These are phyloP conservation scores for Parasteatoda lunata DNA, from an alignment of 2,888 invertebrate species.

Conservation along the genomic window DNA sequence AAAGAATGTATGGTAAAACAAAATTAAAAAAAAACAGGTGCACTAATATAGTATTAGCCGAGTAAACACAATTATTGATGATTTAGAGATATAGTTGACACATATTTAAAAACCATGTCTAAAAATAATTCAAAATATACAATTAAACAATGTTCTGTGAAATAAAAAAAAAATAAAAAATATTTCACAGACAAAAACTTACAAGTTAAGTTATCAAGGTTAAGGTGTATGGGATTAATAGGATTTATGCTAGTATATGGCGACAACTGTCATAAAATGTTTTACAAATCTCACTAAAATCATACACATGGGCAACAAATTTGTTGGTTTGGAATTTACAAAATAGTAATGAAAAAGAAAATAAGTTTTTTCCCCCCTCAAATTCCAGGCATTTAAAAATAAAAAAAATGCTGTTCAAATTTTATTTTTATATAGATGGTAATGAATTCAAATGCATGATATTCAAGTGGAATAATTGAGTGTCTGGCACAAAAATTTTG, in stretches of 20 bases:
- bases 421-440: background rate
- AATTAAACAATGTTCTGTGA: slow-evolving; percentile 2
- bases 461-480: too few relatives aligned
- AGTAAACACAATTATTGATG: too few relatives aligned
- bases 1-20: too few relatives aligned
- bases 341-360: background rate
- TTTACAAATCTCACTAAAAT: background rate
- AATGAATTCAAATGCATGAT: background rate
- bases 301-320: background rate
- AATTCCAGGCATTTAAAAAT: background rate
- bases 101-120: background rate
- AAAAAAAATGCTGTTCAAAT: background rate
- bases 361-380: background rate
- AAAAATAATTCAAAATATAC: slow-evolving; percentile 68
- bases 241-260: too few relatives aligned
- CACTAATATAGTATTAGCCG: too few relatives aligned
- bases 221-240: too few relatives aligned
- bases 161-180: too few relatives aligned
- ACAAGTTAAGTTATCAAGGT: too few relatives aligned
- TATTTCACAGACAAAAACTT: too few relatives aligned
- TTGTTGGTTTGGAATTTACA: background rate
- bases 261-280: background rate
- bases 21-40: too few relatives aligned
- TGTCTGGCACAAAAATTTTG: background rate
- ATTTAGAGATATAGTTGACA: too few relatives aligned